Base-by-base conservation (phyloP, 2,888 invertebrate species). In the Megalurothrips usitatus region DNA sequence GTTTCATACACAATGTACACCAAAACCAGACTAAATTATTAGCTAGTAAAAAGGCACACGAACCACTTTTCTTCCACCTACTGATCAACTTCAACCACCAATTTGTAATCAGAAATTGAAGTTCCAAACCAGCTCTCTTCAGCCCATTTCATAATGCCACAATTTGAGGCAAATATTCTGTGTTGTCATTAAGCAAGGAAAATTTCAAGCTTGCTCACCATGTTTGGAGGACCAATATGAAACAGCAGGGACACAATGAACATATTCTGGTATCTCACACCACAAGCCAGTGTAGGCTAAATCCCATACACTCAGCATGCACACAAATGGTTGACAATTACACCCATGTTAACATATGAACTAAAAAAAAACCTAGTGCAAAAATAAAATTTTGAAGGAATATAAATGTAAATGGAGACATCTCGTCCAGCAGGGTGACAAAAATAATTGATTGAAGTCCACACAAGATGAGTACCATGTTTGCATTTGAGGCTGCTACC, bases 1-100 rank as follows among this genome's bases (percentile, higher is more conserved):
- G 26, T 75, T 75, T 75, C 68, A 75, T 75, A 75, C 68, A 75
- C n/a, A 75, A 75, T 75, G 26, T 75, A 75, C 68, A 75, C 68
- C 68, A 75, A 75, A 75, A 75, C 68, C 68, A 75, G 68, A 75
- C 68, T 75, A 75, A 75, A 23, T 23, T 26, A 75, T 75, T 26
- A 75, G 68, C 68, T 75, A 75, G 26, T 75, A 23, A 23, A 75
- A 58, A 75, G 23, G 68, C 68, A 75, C 68, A 75, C 26, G 26
- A 26, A 75, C 68, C 68, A 75, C 26, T 75, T 26, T 26, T 75
- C 68, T 75, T 12, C 68, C 68, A 75, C 68, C 26, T 26, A 75
- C 68, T 26, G 23, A 26, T 23, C n/a, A 23, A 75, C 68, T 23
- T 75, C 68, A 75, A 26, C 23, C 26, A 26, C 68, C 19, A 19